Conservation (phyloP, 1,140 invertebrate species). For the Cephus cinctus region DNA sequence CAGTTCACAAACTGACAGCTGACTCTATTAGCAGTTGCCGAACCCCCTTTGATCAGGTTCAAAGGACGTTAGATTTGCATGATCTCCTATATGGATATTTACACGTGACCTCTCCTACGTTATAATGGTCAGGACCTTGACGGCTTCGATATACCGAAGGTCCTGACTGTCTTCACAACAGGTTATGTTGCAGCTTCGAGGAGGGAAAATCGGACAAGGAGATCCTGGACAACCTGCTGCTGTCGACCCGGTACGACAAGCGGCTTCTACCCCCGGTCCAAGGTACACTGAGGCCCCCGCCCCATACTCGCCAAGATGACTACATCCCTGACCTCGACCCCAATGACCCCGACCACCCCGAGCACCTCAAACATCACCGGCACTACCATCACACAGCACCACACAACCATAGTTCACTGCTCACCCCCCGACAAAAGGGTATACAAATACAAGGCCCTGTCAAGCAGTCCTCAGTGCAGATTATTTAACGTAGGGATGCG, state of each 20-base stretch:
- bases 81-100: no score
- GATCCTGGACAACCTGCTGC: constrained; percentile 79
- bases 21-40: no score
- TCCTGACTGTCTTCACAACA: not conserved
- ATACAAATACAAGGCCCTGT: no score
- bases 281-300: constrained; percentile 63
- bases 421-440: constrained; percentile 52
- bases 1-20: no score
- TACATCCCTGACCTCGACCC: constrained; percentile 45
- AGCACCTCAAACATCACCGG: constrained; percentile 50
- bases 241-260: constrained; percentile 82
- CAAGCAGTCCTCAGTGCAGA: no score
- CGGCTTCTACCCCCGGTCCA: constrained; percentile 80
- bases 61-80: no score
- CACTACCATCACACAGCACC: constrained; percentile 49
- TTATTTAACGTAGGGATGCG: no score
- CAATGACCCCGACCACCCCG: constrained; percentile 48
- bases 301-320: constrained; percentile 51
- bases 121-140: no score
- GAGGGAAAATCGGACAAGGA: constrained; percentile 88
- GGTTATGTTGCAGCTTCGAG: constrained; percentile 69
- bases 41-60: no score
- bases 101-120: no score
- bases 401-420: constrained; percentile 55
- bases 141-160: not conserved